These are phyloP conservation scores for Phrynocephalus vlangalii DNA, from an alignment of 2,797 vertebrate genomes.

Conservation along the genomic window DNA sequence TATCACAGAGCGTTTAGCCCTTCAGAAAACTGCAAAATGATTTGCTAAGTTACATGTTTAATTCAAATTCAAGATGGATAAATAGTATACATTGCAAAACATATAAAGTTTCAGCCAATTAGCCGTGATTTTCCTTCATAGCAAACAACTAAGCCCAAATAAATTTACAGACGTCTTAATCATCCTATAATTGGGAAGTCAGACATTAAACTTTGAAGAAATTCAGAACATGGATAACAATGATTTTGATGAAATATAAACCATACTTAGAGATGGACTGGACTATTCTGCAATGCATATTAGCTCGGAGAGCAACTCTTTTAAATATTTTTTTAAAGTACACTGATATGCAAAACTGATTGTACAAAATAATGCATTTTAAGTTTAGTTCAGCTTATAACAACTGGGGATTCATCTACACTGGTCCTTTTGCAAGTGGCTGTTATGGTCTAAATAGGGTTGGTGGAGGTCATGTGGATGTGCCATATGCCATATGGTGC, in stretches of 20 bases:
- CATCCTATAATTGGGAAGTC: constrained; percentile 40
- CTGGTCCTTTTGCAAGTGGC: no score
- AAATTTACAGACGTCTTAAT: constrained; percentile 56
- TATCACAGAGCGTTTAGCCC: not conserved
- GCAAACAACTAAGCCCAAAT: constrained; percentile 55
- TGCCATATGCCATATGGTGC: no score
- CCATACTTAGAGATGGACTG: constrained; percentile 11
- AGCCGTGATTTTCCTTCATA: constrained; percentile 52
- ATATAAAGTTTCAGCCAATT: constrained; percentile 54
- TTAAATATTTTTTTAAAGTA: no score
- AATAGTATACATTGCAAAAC: constrained; percentile 17
- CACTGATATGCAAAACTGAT: not conserved
- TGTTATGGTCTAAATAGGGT: no score
- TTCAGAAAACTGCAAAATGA: not conserved
- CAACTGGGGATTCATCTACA: no score
- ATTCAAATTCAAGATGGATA: constrained; percentile 19
- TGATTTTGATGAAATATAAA: constrained; percentile 28
- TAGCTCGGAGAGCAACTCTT: not conserved
- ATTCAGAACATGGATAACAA: constrained; percentile 40
- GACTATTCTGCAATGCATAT: constrained; percentile 12
- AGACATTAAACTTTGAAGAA: constrained; percentile 44
- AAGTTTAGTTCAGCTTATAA: not conserved
- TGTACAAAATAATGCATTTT: constrained; percentile 43
- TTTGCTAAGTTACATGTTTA: constrained; percentile 20
- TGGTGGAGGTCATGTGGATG: no score